Evolutionary conservation across 2,888 invertebrate genomes (phyloP).

Genomic region (Watsonalla cultraria): DNA sequence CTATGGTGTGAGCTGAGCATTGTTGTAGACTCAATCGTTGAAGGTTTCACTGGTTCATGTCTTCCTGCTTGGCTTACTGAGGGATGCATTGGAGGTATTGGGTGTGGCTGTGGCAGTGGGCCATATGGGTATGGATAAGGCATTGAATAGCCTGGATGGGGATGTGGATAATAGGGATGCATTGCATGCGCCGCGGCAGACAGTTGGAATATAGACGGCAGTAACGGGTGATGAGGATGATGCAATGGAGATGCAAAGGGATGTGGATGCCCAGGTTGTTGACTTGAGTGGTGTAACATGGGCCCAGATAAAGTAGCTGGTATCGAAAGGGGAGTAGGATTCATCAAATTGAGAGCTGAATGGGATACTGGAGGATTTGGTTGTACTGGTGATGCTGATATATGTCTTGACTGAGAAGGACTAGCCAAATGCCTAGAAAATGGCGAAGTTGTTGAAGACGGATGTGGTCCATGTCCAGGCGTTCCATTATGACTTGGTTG

Average conservation of each 20-base stretch:
- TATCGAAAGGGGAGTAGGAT: constrained; percentile 78
- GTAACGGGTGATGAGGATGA: constrained; percentile 85
- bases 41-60: constrained; percentile 71
- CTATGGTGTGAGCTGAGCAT: constrained; percentile 85
- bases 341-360: constrained; percentile 81
- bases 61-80: constrained; percentile 65
- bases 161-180: constrained; percentile 85
- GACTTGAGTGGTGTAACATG: constrained; percentile 87
- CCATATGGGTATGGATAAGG: constrained; percentile 86
- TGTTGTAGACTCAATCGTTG: constrained; percentile 81
- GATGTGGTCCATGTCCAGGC: constrained; percentile 56
- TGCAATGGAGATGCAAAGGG: constrained; percentile 84
- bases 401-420: constrained; percentile 69
- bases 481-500: constrained; percentile 64
- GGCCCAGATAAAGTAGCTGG: constrained; percentile 83
- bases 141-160: constrained; percentile 84
- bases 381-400: constrained; percentile 71
- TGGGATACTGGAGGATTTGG: constrained; percentile 74
- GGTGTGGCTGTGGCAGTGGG: constrained; percentile 85
- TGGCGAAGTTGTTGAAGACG: constrained; percentile 70
- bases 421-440: constrained; percentile 71
- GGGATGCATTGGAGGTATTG: constrained; percentile 83
- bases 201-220: constrained; percentile 78
- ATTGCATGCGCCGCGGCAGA: constrained; percentile 82
- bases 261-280: constrained; percentile 84